Percentiles rank a stretch among this genome's conserved stretches.
Conservation (phyloP, 2,797 vertebrate genomes). For the Monodelphis domestica region DNA sequence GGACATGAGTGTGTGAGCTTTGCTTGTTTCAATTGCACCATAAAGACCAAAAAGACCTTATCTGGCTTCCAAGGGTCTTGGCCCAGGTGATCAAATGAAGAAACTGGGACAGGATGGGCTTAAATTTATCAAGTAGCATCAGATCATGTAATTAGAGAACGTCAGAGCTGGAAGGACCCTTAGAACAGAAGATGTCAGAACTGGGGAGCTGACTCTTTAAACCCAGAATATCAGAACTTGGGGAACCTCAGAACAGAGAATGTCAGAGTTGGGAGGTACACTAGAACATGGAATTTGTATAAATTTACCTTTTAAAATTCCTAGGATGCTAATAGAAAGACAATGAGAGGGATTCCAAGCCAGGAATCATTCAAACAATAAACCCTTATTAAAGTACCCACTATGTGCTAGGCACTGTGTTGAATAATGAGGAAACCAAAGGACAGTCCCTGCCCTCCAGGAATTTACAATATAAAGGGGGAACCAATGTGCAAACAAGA, state of each 20-base stretch:
- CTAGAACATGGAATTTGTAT: too few species aligned
- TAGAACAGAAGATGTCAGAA: not conserved
- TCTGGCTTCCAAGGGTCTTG: constrained; percentile 20
- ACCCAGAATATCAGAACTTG: not conserved
- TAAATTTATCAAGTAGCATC: not conserved
- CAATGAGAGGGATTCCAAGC: too few species aligned
- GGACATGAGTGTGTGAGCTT: constrained; percentile 47
- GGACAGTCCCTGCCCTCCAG: too few species aligned
- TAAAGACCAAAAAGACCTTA: constrained; percentile 42
- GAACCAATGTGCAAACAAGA: too few species aligned
- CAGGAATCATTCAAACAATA: too few species aligned
- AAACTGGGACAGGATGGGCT: not conserved
- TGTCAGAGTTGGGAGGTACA: not conserved
- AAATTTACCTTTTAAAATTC: too few species aligned
- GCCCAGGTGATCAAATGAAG: not conserved
- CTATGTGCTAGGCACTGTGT: too few species aligned
- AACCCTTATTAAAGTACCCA: too few species aligned
- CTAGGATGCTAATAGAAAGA: too few species aligned
- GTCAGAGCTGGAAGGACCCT: not conserved
- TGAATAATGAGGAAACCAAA: too few species aligned
- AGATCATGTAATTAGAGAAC: not conserved
- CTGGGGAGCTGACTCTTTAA: not conserved
- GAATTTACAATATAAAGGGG: too few species aligned
- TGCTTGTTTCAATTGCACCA: not conserved
- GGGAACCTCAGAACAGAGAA: not conserved